Evolutionary conservation across 1,140 invertebrate species (phyloP).

Genomic region (Aphaenogaster rudis): DNA sequence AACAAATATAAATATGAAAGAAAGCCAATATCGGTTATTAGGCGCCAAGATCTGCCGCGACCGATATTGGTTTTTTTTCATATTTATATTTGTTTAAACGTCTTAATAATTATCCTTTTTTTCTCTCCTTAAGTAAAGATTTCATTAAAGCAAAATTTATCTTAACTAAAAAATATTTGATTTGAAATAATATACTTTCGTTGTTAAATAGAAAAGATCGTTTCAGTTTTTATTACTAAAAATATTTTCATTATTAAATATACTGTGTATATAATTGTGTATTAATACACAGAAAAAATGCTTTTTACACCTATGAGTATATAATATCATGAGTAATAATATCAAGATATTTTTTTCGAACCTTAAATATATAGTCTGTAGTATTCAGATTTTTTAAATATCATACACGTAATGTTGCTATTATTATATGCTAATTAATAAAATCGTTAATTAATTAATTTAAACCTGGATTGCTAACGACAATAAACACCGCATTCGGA

Average conservation of each 20-base stretch:
- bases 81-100: not conserved
- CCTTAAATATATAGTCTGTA: not conserved
- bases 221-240: not conserved
- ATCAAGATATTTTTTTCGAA: not conserved
- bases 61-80: too few relatives aligned
- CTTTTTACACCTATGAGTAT: not conserved
- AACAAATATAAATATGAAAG: too few relatives aligned
- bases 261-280: not conserved
- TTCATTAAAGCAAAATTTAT: not conserved
- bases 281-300: not conserved
- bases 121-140: not conserved
- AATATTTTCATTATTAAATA: not conserved
- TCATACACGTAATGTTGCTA: not conserved
- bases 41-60: too few relatives aligned
- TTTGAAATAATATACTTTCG: not conserved
- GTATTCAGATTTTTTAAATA: not conserved
- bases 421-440: not conserved
- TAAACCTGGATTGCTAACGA: conserved; percentile 89
- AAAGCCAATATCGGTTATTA: too few relatives aligned
- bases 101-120: not conserved
- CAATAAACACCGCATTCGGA: conserved; percentile 88
- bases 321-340: not conserved
- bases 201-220: not conserved
- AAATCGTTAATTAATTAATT: conserved; percentile 17
- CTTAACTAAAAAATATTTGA: not conserved